Evolutionary conservation across 2,888 invertebrate genomes (phyloP), one percentile per base, ranked within the genome.

Genomic region (Hypomecis atomaria): DNA sequence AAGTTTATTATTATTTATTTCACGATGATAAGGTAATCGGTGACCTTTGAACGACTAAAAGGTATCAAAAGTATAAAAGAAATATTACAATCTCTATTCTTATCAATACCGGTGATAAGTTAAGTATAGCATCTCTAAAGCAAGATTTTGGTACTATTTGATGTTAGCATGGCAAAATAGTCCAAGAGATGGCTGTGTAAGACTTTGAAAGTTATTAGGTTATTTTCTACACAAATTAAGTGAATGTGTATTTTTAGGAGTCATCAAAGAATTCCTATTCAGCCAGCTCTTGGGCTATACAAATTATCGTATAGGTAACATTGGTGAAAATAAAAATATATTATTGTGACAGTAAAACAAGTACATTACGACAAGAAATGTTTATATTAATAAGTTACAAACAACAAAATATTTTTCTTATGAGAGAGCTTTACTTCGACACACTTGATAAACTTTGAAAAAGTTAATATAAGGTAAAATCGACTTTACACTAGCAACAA

Each of bases 61-160:
- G 82, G 83, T 92, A 92, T 90, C 87, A 91, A 91, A 92, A 92
- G 87, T 91, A 90, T 83, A 92, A 92, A 92, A 91, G 81, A 87
- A 80, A 82, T 80, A 78, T 82, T 83, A 86, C 86, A 87, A 89
- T 88, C 85, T 88, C 87, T 90, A 90, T 86, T 78, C 82, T 83
- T 88, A 85, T 72, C 82, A 78, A 82, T 79, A 76, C 82, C 88
- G 88, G 71, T 77, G 81, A 88, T 90, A 88, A 90, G 84, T 86
- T 85, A 88, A 85, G 84, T 87, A 38, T 56, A 88, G 86, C 86
- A 82, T 88, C 86, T 89, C 85, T 84, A 83, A 79, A 77, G 78
- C 71, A 74, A 72, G 71, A 74, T 77, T 89, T 89, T 89, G 88
- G 86, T 90, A 86, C 85, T 82, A 84, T 85, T 85, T 72, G 67